These are phyloP conservation scores for Laothoe populi DNA, from an alignment of 2,888 invertebrate species.

Conservation along the genomic window DNA sequence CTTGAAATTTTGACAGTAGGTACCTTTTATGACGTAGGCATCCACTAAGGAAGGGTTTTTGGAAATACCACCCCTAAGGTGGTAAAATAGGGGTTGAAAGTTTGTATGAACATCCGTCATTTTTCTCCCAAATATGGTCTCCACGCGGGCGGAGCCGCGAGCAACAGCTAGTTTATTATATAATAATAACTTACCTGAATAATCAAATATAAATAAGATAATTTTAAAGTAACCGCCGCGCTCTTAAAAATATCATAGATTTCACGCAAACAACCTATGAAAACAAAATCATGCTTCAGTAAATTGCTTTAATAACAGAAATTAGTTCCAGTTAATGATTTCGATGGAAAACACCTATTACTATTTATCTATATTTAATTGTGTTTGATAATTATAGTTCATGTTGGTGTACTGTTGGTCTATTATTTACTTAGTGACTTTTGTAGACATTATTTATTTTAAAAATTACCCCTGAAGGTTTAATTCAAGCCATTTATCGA, in stretches of 20 bases:
- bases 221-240: neutral
- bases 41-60: no score
- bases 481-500: neutral
- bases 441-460: neutral
- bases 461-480: neutral
- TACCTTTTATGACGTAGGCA: no score
- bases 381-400: conserved; percentile 8
- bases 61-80: no score
- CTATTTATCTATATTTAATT: conserved; percentile 5
- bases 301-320: conserved; percentile 1
- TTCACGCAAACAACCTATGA: neutral
- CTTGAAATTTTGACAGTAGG: no score
- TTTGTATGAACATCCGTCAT: no score
- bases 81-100: no score
- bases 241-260: neutral
- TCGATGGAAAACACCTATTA: conserved; percentile 14
- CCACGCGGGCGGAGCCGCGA: no score
- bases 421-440: neutral
- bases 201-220: neutral
- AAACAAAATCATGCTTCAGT: neutral
- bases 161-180: no score
- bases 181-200: neutral
- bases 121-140: no score
- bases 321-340: neutral
- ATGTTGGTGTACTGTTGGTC: neutral